A percentile compares a stretch with the other conserved stretches of the same genome.
Evolutionary conservation across 1,140 invertebrate species (phyloP).

Genomic region (Drosophila sechellia): DNA sequence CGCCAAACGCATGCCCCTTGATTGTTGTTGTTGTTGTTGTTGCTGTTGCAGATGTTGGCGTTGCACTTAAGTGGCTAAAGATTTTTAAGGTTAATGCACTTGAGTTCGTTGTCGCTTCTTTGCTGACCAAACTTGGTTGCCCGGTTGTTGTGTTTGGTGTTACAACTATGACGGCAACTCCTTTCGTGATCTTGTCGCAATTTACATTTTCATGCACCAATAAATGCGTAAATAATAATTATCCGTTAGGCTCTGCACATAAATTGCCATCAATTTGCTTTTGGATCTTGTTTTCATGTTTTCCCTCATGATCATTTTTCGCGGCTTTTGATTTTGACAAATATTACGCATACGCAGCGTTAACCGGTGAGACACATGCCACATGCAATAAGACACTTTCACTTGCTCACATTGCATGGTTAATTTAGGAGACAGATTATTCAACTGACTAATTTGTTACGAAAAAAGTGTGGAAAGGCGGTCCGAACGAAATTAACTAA

Average conservation of each 20-base stretch:
- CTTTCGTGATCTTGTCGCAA: slow-evolving; percentile 62
- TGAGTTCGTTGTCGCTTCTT: slow-evolving; percentile 80
- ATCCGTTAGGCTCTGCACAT: slow-evolving; percentile 47
- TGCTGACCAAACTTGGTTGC: slow-evolving; percentile 69
- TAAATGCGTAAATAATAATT: slow-evolving; percentile 69
- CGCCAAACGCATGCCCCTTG: slow-evolving; percentile 55
- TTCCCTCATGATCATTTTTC: slow-evolving; percentile 17
- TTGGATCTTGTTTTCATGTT: slow-evolving; percentile 18
- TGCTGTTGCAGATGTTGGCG: slow-evolving; percentile 47
- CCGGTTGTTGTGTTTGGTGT: background rate
- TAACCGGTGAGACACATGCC: slow-evolving; percentile 37
- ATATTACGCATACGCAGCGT: slow-evolving; percentile 77
- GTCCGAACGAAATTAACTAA: background rate
- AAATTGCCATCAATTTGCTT: slow-evolving; percentile 46
- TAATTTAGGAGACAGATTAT: slow-evolving; percentile 72
- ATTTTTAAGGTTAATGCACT: slow-evolving; percentile 81
- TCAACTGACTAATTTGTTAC: slow-evolving; percentile 57
- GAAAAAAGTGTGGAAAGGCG: background rate
- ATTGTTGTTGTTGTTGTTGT: slow-evolving; percentile 18
- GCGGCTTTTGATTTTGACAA: slow-evolving; percentile 48
- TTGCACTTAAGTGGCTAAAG: slow-evolving; percentile 72
- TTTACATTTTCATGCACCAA: slow-evolving; percentile 70
- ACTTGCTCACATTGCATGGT: slow-evolving; percentile 39
- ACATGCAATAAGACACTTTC: slow-evolving; percentile 59
- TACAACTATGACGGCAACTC: background rate